These are phyloP conservation scores for Actias luna DNA, from an alignment of 2,888 invertebrate genomes.

Conservation along the genomic window DNA sequence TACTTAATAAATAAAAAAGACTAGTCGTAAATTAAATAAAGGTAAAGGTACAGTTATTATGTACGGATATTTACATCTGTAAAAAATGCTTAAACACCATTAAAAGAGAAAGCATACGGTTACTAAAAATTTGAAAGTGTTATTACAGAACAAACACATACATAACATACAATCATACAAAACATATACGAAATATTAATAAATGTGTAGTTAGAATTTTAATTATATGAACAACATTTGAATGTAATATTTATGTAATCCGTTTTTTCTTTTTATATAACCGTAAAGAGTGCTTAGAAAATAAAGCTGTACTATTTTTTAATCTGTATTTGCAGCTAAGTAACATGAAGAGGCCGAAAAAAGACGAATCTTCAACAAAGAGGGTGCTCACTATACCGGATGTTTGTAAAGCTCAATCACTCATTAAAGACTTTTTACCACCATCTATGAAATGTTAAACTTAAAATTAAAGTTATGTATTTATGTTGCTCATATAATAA, in stretches of 20 bases:
- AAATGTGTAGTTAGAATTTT: slow-evolving; percentile 55
- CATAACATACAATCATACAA: slow-evolving; percentile 54
- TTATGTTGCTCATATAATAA: background rate
- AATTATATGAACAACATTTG: slow-evolving; percentile 44
- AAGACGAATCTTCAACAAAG: slow-evolving; percentile 57
- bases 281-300: background rate
- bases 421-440: slow-evolving; percentile 22
- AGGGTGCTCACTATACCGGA: slow-evolving; percentile 48
- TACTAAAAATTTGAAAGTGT: slow-evolving; percentile 47
- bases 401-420: slow-evolving; percentile 50
- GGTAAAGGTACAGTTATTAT: slow-evolving; percentile 28
- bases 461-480: background rate
- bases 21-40: background rate
- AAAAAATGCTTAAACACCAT: slow-evolving; percentile 20
- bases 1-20: no score
- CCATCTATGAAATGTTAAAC: background rate
- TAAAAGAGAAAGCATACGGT: slow-evolving; percentile 24
- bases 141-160: slow-evolving; percentile 50
- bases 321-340: slow-evolving; percentile 51
- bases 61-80: slow-evolving; percentile 49
- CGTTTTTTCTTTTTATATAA: background rate
- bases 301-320: background rate
- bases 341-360: slow-evolving; percentile 49
- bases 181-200: slow-evolving; percentile 64
- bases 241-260: slow-evolving; percentile 18